Evolutionary conservation across 2,888 invertebrate genomes (phyloP), one percentile per base, ranked within the genome.

Genomic region (Tigriopus californicus): DNA sequence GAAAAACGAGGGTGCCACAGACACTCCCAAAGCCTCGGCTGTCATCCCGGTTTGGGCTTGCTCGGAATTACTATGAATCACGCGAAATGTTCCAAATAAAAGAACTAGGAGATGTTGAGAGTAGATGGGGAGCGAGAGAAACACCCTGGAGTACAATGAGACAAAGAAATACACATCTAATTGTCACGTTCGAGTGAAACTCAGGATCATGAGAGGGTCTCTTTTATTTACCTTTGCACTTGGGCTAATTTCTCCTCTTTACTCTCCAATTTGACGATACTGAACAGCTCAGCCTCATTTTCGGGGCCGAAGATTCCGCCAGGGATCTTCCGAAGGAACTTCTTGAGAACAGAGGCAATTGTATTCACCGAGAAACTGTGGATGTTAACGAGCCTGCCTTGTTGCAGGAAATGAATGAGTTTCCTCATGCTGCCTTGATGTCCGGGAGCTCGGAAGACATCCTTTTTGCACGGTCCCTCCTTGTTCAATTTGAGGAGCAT

Each of bases 291-390:
- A 73, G 84, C 82, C 72, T 97, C 97, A 62, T 88, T 86, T 59
- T 86, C 85, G 41, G 83, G 79, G 0, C 95, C 92, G 74, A 97
- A 95, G 62, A 97, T 85, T 41, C 97, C 97, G 61, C 89, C 91
- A 15, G 95, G 95, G 67, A 97, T 82, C 78, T 94, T 94, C 64
- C 95, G 79, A 60, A 97, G 79, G 75, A 97, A 97, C 75, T 94
- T 95, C 77, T 97, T 97, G 63, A 97, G 77, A 62, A 97, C 95
- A 73, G 94, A 94, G 61, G 97, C 95, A 68, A 97, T 91, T 25
- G 97, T 97, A 73, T 95, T 94, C 63, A 95, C 91, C 63, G 89
- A 90, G 72, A 89, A 92, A 72, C 91, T 90, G 70, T 89, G 89
- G 68, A 90, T 87, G 73, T 90, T 61, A 12, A 56, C 53, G 25